Evolutionary conservation across 2,888 invertebrate genomes (phyloP).

Genomic region (Synergus japonicus): DNA sequence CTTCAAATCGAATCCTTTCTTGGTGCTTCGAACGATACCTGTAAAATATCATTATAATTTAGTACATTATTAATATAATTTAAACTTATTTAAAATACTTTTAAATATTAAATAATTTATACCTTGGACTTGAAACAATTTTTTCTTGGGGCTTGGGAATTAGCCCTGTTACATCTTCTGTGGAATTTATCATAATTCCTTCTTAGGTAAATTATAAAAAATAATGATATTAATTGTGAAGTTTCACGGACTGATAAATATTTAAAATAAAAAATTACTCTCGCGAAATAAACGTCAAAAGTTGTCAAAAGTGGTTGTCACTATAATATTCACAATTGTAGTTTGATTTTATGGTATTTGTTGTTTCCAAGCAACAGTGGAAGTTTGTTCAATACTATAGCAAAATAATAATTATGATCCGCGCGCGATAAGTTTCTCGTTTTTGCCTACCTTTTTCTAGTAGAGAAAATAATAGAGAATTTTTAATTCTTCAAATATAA

Average conservation of each 20-base stretch:
- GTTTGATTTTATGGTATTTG: neutral
- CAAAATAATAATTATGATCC: neutral
- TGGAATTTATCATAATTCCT: neutral
- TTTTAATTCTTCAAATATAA: too few relatives aligned
- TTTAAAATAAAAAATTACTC: neutral
- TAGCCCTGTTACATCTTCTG: conserved; percentile 50
- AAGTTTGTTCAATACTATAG: conserved; percentile 23
- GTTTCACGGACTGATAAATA: neutral
- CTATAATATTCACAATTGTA: neutral
- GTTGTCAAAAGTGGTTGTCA: neutral
- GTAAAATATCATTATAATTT: too few relatives aligned
- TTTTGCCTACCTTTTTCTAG: too few relatives aligned
- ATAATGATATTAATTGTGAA: neutral
- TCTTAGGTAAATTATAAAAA: neutral
- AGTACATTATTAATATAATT: neutral
- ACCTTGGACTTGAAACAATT: conserved; percentile 54
- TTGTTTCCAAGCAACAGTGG: conserved; percentile 29
- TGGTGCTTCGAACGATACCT: conserved; percentile 63
- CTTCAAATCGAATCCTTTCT: conserved; percentile 49
- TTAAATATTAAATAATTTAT: conserved; percentile 16
- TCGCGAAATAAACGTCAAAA: neutral
- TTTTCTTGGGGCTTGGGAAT: conserved; percentile 49
- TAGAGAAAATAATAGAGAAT: too few relatives aligned
- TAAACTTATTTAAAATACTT: conserved; percentile 2
- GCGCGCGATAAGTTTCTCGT: too few relatives aligned